Base-by-base conservation (phyloP, 2,888 invertebrate species). In the Volucella bombylans region DNA sequence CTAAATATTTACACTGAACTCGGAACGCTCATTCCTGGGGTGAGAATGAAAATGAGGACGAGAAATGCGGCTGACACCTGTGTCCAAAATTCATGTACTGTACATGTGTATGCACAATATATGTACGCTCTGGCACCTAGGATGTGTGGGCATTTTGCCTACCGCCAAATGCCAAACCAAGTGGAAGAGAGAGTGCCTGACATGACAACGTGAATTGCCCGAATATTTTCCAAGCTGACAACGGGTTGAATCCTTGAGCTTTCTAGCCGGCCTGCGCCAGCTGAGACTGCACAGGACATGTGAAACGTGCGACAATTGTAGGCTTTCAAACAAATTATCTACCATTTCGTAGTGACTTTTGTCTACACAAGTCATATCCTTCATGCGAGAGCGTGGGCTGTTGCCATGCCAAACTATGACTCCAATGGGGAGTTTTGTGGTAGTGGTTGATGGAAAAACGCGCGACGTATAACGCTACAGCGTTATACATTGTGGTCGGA, bases 311-410 rank as follows among this genome's bases (percentile, higher is more conserved):
- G 74, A 74, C 69, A 76, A 80, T 71, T 72, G 85, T 77, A 71
- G 81, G 72, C 81, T 69, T 85, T 85, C 80, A 68, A 81, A 81
- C 85, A 81, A 85, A 85, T 77, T 81, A 85, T 81, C 81, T 85
- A 68, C 81, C 81, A 81, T 72, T 85, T 77, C 72, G 38, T 50
- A 62, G 83, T 71, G 83, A 79, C 69, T 69, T 83, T 59, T 65
- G 79, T 61, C 54, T 49, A 45, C 69, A 72, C 69, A 61, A 69
- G 65, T 71, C 71, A 69, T 50, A 71, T 71, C 59, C 61, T 67
- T 52, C 50, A 23, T 50, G 9, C 18, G 8, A 2, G 9, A 11
- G 3, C 8, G 54, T 31, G 47, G 31, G 23, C 38, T 4, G 50
- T 31, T 31, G 43, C 14, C 23, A 14, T 54, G 14, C n/a, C n/a